Evolutionary conservation across 2,113 vertebrate genomes (phyloP), one percentile per base, ranked within the genome.

Genomic region (Phalacrocorax carbo): DNA sequence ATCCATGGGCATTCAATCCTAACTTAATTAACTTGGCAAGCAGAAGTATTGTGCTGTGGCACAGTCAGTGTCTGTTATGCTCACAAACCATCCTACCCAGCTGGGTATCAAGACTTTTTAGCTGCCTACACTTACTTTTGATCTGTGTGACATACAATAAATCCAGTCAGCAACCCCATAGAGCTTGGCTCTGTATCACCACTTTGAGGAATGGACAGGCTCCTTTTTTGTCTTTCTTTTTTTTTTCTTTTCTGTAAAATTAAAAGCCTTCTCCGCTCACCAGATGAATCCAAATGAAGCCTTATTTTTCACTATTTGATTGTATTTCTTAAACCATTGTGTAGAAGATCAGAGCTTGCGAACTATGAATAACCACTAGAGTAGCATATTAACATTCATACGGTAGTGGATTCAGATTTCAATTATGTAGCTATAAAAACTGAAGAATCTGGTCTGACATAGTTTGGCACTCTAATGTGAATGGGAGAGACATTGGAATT

Each of bases 21-120:
- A 94, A 94, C 93, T 98, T 97, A 97, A 97, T 97, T 97, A 97
- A 96, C 87, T 91, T 96, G 94, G 97, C 87, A 94, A 96, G 89
- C 68, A 91, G 89, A 85, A 93, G 77, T 68, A 93, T 81, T 92
- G 70, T 89, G 90, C 79, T 69, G 69, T 87, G 36, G 8, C 68
- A 90, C 92, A 91, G 91, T 77, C 62, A 73, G 65, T 90, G 73
- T 79, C 95, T 81, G 85, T 85, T 94, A 94, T 0, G 20, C 84
- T 98, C 84, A 90, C 72, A 95, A 93, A 96, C 93, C 87, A 57
- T 82, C 91, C 83, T 83, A 72, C 85, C 46, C 97, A 96, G 95
- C 93, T 97, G 95, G 82, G 90, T 93, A 92, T 73, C 93, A 61
- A 90, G 90, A 79, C 38, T 91, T 60, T 93, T 95, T 92, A 94